Base-by-base conservation (phyloP, 2,113 vertebrate genomes). In the Mastomys coucha region DNA sequence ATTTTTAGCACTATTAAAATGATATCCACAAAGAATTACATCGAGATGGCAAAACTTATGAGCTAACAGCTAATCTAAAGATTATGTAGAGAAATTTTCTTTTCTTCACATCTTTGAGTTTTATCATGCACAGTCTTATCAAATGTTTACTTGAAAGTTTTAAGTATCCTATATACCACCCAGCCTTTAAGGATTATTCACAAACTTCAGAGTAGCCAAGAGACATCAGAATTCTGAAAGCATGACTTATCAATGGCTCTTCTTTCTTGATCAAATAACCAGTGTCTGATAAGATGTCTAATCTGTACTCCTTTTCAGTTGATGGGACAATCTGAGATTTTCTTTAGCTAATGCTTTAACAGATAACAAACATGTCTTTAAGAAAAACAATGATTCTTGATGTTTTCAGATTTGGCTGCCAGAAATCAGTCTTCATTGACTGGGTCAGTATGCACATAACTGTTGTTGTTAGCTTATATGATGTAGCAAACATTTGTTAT, bases 341-440 rank as follows among this genome's bases (percentile, higher is more conserved):
- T 77, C 45, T 93, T 70, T 65, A 77, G 92, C 81, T 24, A 11
- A 28, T 72, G 12, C 94, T 89, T 33, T 7, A 88, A 58, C 19
- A 72, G 36, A 11, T 80, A 92, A 84, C 63, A 53, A 58, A 58
- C 31, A 76, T 53, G 20, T 73, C 11, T 56, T 72, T 53, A 6
- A 42, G 16, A 84, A 93, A 84, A 70, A 70, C 70, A 87, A 3
- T 58, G 22, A 69, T 60, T 9, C 2, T 42, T 90, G 2, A 77
- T 56, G 31, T 91, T 93, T 96, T 80, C 78, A 94, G 96, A 93
- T 56, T 20, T 9, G 2, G 6, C 22, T 80, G 9, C 63, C 36
- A 9, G 4, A 94, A 85, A 75, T 89, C 77, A 82, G 65, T 93
- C 45, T 75, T 84, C 42, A 88, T 26, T 93, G 42, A 81, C 73